These are phyloP conservation scores for Sisyra terminalis DNA, from an alignment of 2,888 invertebrate genomes.

Conservation along the genomic window DNA sequence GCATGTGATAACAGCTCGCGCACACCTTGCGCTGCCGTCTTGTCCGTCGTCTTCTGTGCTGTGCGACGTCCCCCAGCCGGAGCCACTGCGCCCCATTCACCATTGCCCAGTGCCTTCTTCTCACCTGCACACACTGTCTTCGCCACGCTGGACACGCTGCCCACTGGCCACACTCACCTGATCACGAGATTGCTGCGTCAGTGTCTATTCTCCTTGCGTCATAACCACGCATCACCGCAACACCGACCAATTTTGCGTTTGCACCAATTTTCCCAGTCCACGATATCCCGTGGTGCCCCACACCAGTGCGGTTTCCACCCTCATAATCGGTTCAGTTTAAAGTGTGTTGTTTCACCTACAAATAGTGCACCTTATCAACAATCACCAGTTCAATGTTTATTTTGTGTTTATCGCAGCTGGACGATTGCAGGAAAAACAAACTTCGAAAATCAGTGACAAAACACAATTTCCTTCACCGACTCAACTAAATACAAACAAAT, in stretches of 20 bases:
- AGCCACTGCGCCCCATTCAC: background rate
- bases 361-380: too few species aligned
- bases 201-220: too few species aligned
- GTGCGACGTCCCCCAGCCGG: background rate
- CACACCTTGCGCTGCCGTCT: background rate
- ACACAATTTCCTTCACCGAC: too few species aligned
- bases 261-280: background rate
- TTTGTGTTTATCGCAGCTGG: too few species aligned
- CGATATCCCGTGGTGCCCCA: background rate
- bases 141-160: background rate
- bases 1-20: slow-evolving; percentile 1
- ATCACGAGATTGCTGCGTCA: background rate
- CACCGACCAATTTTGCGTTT: background rate
- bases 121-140: background rate
- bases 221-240: background rate
- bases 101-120: background rate
- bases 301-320: background rate
- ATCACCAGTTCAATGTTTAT: too few species aligned
- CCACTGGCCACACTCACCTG: background rate
- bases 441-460: too few species aligned
- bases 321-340: background rate
- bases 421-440: too few species aligned
- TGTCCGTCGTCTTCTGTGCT: background rate
- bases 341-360: too few species aligned
- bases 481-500: too few species aligned